Conservation (phyloP, 2,797 vertebrate species). For the Clarias laeviceps region DNA sequence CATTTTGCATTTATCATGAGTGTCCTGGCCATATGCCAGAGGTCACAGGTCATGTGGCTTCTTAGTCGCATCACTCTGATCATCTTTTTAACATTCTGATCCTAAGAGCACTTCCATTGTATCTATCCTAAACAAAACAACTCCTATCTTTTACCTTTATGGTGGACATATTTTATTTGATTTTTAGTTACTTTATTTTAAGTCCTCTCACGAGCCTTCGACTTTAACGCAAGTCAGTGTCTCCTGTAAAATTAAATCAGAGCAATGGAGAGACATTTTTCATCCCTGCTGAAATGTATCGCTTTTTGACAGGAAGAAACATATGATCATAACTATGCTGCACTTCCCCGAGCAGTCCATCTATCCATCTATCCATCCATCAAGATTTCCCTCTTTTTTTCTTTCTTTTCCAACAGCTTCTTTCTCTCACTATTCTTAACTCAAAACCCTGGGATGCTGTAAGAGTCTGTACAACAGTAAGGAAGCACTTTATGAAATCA, state of each 20-base stretch:
- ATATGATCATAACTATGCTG: slow-evolving; percentile 2
- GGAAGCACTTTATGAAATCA: slow-evolving; percentile 49
- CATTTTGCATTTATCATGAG: slow-evolving; percentile 31
- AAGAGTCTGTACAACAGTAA: slow-evolving; percentile 43
- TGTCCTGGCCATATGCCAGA: slow-evolving; percentile 59
- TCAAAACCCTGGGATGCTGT: neutral
- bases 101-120: slow-evolving; percentile 26
- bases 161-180: neutral
- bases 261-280: neutral
- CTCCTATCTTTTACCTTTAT: neutral
- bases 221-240: neutral
- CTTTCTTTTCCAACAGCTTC: neutral
- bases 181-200: neutral
- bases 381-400: neutral
- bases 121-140: neutral
- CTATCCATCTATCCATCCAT: neutral
- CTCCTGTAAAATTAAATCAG: neutral
- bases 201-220: neutral
- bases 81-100: slow-evolving; percentile 24
- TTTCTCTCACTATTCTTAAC: slow-evolving; percentile 26
- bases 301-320: neutral
- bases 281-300: neutral
- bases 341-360: neutral
- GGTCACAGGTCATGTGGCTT: slow-evolving; percentile 55
- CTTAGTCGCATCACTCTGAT: slow-evolving; percentile 36